phyloP scores from a whole-genome alignment of 1,140 invertebrate species.

The Rhagoletis pomonella region DNA sequence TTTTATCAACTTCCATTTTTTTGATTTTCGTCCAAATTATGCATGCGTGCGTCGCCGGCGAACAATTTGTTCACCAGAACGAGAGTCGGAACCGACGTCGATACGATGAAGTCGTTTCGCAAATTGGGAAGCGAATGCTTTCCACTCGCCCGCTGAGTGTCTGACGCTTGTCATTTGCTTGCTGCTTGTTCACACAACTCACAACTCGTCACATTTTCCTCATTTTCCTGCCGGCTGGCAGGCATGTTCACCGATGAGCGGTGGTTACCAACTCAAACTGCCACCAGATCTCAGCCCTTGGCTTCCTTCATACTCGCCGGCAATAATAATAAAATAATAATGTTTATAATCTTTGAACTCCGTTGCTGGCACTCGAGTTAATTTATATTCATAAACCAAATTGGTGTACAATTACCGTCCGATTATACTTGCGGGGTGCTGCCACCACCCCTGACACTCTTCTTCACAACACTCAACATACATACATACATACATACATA shows the following conservation, averaged over 20 bases:
- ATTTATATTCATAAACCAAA: slow-evolving; percentile 74
- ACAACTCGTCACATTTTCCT: not conserved
- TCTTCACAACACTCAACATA: not conserved
- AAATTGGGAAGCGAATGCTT: not conserved
- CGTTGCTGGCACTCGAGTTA: slow-evolving; percentile 66
- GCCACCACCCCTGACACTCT: too few species aligned
- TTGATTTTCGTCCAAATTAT: not conserved
- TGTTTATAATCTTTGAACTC: slow-evolving; percentile 61
- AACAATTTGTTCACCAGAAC: too few species aligned
- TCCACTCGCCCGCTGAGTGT: not conserved
- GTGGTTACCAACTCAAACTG: not conserved
- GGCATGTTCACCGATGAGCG: not conserved
- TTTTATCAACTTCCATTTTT: too few species aligned
- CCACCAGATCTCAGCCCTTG: not conserved
- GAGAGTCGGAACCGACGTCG: too few species aligned
- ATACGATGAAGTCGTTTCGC: too few species aligned
- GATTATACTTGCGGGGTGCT: slow-evolving; percentile 67
- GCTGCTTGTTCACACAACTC: too few species aligned
- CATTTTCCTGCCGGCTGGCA: not conserved
- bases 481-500: not conserved
- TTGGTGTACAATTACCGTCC: slow-evolving; percentile 73
- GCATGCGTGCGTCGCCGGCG: not conserved
- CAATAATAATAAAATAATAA: slow-evolving; percentile 56
- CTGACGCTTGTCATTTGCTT: slow-evolving; percentile 12
- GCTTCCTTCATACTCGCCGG: not conserved